A percentile compares a stretch with the other conserved stretches of the same genome.
Evolutionary conservation across 2,113 vertebrate genomes (phyloP).

Genomic region (Planiliza haematocheilus): DNA sequence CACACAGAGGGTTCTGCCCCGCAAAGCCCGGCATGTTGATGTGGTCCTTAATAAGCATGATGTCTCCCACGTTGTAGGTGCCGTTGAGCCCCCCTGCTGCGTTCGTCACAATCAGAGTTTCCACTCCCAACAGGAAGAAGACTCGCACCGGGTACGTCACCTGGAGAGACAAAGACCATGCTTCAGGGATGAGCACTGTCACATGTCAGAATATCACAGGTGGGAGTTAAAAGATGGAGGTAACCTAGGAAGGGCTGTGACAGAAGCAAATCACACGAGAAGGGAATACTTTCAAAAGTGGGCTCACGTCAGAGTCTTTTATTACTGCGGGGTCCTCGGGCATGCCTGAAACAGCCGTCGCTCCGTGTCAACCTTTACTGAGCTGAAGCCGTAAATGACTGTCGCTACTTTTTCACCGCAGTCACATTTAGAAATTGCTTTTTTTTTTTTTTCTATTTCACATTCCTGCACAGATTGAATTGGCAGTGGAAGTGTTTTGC

Average conservation of each 20-base stretch:
- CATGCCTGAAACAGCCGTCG: conserved; percentile 10
- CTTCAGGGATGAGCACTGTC: conserved; percentile 6
- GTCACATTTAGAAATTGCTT: conserved; percentile 41
- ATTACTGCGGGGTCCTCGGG: conserved; percentile 8
- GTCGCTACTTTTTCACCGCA: conserved; percentile 27
- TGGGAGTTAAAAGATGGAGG: conserved; percentile 8
- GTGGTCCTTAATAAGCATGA: conserved; percentile 87
- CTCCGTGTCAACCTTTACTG: conserved; percentile 26
- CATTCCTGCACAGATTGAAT: conserved; percentile 32
- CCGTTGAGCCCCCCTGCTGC: conserved; percentile 82
- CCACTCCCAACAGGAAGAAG: conserved; percentile 81
- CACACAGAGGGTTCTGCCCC: conserved; percentile 82
- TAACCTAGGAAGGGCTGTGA: neutral
- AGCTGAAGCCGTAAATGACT: conserved; percentile 29
- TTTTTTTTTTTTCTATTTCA: conserved; percentile 24
- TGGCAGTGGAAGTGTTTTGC: conserved; percentile 22
- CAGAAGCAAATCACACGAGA: conserved; percentile 3
- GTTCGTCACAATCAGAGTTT: conserved; percentile 85
- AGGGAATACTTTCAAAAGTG: neutral
- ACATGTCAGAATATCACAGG: neutral
- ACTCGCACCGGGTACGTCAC: conserved; percentile 85
- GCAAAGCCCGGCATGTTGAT: conserved; percentile 85
- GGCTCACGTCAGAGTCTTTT: neutral
- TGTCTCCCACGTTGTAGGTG: conserved; percentile 78
- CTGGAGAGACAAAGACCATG: conserved; percentile 58